Evolutionary conservation across 2,888 invertebrate genomes (phyloP).

Genomic region (Andrena hattorfiana): DNA sequence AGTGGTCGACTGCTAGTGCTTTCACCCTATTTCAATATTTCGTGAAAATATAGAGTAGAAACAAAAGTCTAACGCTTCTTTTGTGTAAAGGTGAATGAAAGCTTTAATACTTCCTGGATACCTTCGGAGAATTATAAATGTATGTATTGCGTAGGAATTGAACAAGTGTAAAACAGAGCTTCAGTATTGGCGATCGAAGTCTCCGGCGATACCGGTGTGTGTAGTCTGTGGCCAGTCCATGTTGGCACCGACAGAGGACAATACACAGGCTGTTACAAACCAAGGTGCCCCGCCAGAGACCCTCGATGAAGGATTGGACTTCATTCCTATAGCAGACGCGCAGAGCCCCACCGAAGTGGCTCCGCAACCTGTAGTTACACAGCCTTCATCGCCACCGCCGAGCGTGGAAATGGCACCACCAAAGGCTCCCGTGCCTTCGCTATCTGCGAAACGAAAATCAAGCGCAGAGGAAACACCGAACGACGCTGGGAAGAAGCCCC

Average conservation of each 20-base stretch:
- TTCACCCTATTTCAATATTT: neutral
- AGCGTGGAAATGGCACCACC: slow-evolving; percentile 82
- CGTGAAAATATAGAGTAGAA: neutral
- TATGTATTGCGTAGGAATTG: slow-evolving; percentile 88
- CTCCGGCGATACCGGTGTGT: slow-evolving; percentile 92
- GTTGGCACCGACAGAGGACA: slow-evolving; percentile 87
- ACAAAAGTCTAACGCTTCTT: neutral
- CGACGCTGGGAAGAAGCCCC: slow-evolving; percentile 78
- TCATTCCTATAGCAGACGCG: slow-evolving; percentile 84
- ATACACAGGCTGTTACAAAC: slow-evolving; percentile 87
- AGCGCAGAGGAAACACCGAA: slow-evolving; percentile 73
- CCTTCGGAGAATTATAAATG: neutral
- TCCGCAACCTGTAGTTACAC: slow-evolving; percentile 63
- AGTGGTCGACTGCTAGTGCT: no score
- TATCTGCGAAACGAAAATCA: slow-evolving; percentile 81
- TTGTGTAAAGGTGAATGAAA: slow-evolving; percentile 13
- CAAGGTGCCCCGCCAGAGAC: slow-evolving; percentile 87
- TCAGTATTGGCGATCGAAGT: slow-evolving; percentile 96
- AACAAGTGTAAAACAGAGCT: slow-evolving; percentile 97
- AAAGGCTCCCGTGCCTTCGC: slow-evolving; percentile 77
- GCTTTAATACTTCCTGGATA: neutral
- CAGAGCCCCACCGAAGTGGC: slow-evolving; percentile 79
- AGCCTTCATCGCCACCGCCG: slow-evolving; percentile 59
- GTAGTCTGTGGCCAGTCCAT: slow-evolving; percentile 90
- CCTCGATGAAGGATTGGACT: slow-evolving; percentile 84